These are phyloP conservation scores for Ochropleura leucogaster DNA, from an alignment of 2,888 invertebrate species.

Conservation along the genomic window DNA sequence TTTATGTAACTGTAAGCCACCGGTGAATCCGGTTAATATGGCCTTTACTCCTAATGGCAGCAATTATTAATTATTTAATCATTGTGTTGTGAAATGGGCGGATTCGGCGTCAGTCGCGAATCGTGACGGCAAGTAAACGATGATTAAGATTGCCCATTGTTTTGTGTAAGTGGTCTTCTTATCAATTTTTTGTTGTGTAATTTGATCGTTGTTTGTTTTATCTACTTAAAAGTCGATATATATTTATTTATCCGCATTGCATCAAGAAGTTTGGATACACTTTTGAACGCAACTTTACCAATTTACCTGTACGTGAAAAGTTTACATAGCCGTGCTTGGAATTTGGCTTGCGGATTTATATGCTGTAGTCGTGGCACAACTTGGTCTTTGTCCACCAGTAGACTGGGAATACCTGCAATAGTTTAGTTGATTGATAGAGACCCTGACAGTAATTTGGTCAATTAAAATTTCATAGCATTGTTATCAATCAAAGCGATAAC, in stretches of 20 bases:
- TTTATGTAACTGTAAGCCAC: conserved; percentile 71
- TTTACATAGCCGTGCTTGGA: background rate
- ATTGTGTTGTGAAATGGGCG: conserved; percentile 76
- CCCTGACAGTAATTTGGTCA: conserved; percentile 46
- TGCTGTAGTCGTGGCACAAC: conserved; percentile 19
- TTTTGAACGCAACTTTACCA: background rate
- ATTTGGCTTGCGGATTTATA: conserved; percentile 31
- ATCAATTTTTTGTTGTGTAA: conserved; percentile 54
- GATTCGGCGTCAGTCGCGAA: conserved; percentile 71
- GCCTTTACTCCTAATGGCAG: conserved; percentile 78
- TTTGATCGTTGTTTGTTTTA: conserved; percentile 19
- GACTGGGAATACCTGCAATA: conserved; percentile 19
- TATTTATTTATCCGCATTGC: background rate
- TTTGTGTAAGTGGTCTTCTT: conserved; percentile 51
- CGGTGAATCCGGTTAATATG: conserved; percentile 74
- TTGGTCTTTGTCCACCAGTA: conserved; percentile 17
- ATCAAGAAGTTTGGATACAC: background rate
- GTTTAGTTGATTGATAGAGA: conserved; percentile 43
- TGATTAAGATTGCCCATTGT: conserved; percentile 68
- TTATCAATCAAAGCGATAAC: conserved; percentile 42
- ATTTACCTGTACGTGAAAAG: background rate
- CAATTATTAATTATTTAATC: conserved; percentile 81
- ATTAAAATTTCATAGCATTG: conserved; percentile 40
- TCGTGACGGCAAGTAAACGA: conserved; percentile 72
- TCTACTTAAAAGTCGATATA: background rate